Conservation (phyloP, 2,888 invertebrate species). For the Nematopogon swammerdamellus region DNA sequence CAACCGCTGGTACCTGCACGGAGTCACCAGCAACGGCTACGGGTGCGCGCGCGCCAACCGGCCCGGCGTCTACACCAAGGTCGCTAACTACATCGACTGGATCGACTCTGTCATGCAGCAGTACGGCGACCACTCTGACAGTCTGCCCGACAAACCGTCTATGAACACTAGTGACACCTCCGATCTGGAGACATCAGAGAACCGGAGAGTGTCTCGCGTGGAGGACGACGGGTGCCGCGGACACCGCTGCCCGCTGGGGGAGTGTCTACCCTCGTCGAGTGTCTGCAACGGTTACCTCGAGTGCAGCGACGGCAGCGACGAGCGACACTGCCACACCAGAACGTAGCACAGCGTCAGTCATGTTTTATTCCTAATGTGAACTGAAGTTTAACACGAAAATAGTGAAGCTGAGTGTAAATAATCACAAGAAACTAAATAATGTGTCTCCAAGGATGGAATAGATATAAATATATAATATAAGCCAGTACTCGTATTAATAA, state of each 20-base stretch:
- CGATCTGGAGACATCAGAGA: constrained; percentile 42
- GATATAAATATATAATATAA: no score
- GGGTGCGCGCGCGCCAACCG: constrained; percentile 76
- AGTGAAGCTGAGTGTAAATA: no score
- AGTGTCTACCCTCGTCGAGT: constrained; percentile 67
- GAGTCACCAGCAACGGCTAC: constrained; percentile 78
- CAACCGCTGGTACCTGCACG: constrained; percentile 49
- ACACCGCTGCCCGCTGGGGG: constrained; percentile 72
- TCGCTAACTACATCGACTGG: constrained; percentile 71
- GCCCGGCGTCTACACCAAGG: constrained; percentile 80
- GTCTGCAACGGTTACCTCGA: constrained; percentile 77
- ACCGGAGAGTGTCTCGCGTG: constrained; percentile 21
- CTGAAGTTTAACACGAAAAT: no score
- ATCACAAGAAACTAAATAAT: no score
- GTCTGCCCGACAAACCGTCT: no score
- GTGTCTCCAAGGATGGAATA: no score
- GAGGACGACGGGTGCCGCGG: constrained; percentile 56
- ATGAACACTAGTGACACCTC: constrained; percentile 32
- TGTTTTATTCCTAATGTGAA: background rate
- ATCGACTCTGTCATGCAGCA: constrained; percentile 55
- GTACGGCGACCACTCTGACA: constrained; percentile 26
- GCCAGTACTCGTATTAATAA: background rate
- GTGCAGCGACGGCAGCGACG: constrained; percentile 74
- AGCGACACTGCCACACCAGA: constrained; percentile 52
- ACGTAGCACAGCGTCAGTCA: constrained; percentile 23